Conservation (phyloP, 2,113 vertebrate genomes). For the Thunnus maccoyii region DNA sequence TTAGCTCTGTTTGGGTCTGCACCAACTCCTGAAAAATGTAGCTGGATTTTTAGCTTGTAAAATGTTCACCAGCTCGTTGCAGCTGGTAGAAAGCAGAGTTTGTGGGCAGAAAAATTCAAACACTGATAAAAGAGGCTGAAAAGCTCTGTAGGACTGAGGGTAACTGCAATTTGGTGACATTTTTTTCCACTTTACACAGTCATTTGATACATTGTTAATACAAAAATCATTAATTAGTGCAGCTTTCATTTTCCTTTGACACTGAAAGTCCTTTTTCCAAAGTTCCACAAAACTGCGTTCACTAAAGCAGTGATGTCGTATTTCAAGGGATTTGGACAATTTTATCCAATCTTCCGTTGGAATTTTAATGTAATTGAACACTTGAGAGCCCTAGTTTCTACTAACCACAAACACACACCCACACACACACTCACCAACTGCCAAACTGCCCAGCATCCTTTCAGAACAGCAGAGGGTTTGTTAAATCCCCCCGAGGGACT, state of each 20-base stretch:
- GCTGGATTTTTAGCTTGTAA: no score
- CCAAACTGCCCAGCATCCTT: slow-evolving; percentile 70
- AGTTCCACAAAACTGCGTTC: neutral
- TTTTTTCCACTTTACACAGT: neutral
- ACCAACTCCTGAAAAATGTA: no score
- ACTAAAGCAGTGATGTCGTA: neutral
- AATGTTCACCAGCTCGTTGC: no score
- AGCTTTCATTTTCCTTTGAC: neutral
- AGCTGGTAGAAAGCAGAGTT: neutral
- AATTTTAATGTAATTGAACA: slow-evolving; percentile 37
- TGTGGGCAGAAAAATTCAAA: neutral
- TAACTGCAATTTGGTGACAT: no score
- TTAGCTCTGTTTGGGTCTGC: no score
- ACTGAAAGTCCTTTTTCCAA: slow-evolving; percentile 3
- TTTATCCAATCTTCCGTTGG: slow-evolving; percentile 9
- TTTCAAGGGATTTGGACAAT: slow-evolving; percentile 37
- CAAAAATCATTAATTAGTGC: no score
- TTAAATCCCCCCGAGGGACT: slow-evolving; percentile 54
- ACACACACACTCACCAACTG: slow-evolving; percentile 55
- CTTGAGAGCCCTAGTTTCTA: slow-evolving; percentile 45
- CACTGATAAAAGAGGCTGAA: neutral
- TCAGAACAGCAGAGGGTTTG: slow-evolving; percentile 53
- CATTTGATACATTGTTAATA: neutral
- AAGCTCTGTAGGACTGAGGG: neutral
- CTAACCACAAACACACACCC: slow-evolving; percentile 50